phyloP scores from a whole-genome alignment of 2,797 vertebrate genomes.

The Halcyon chelicuti region DNA sequence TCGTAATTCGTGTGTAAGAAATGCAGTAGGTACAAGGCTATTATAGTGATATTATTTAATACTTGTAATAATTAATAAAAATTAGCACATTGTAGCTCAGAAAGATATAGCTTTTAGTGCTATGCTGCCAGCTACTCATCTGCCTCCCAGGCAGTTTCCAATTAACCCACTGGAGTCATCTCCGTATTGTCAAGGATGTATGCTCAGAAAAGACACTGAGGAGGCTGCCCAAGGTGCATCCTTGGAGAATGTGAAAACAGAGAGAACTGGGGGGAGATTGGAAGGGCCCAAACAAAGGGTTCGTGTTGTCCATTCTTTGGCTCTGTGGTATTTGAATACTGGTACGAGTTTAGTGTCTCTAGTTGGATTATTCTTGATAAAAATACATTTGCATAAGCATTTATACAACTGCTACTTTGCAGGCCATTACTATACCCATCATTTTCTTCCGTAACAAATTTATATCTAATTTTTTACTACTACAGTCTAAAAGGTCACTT shows the following conservation, averaged over 20 bases:
- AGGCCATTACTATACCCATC: background rate
- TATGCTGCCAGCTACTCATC: background rate
- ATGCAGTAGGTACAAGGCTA: background rate
- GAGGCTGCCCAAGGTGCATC: background rate
- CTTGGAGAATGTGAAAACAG: background rate
- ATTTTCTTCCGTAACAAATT: background rate
- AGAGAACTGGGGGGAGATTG: background rate
- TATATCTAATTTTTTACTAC: background rate
- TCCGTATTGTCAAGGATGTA: background rate
- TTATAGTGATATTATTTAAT: background rate
- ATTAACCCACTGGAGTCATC: background rate
- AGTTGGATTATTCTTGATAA: background rate
- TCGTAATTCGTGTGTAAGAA: constrained; percentile 22
- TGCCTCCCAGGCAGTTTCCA: background rate
- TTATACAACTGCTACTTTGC: background rate
- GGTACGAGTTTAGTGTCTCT: background rate
- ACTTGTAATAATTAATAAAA: constrained; percentile 32
- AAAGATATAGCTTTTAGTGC: background rate
- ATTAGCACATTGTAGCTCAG: background rate
- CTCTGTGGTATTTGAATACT: background rate
- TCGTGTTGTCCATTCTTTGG: background rate
- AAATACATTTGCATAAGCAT: background rate
- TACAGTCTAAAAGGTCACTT: background rate
- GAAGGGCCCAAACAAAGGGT: background rate
- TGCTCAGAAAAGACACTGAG: background rate